phyloP scores from a whole-genome alignment of 2,888 invertebrate species.

The Opisthograptis luteolata region DNA sequence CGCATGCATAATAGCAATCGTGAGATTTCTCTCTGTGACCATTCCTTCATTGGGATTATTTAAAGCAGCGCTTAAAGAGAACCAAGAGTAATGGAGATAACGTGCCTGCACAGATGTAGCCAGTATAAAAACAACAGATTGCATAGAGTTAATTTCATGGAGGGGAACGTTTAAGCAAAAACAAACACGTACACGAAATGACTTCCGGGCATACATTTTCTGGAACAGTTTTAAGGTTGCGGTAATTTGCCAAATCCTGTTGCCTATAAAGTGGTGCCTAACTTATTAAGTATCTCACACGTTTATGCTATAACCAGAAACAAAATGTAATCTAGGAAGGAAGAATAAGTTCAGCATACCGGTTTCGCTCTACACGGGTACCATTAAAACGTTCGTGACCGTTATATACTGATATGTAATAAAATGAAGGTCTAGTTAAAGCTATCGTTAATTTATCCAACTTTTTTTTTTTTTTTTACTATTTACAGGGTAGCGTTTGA shows the following conservation, averaged over 20 bases:
- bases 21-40: slow-evolving; percentile 44
- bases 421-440: too few relatives aligned
- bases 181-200: slow-evolving; percentile 70
- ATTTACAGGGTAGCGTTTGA: too few relatives aligned
- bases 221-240: slow-evolving; percentile 61
- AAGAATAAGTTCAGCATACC: background rate
- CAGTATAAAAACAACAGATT: slow-evolving; percentile 60
- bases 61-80: slow-evolving; percentile 46
- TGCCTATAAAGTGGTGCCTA: slow-evolving; percentile 53
- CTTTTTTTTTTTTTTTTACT: too few relatives aligned
- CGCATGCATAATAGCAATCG: slow-evolving; percentile 62
- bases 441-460: too few relatives aligned
- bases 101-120: slow-evolving; percentile 60
- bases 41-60: slow-evolving; percentile 56
- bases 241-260: slow-evolving; percentile 65
- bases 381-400: slow-evolving; percentile 1
- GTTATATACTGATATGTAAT: too few relatives aligned
- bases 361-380: background rate
- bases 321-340: slow-evolving; percentile 8
- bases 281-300: slow-evolving; percentile 39
- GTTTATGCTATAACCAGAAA: slow-evolving; percentile 21
- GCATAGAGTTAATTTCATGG: slow-evolving; percentile 65
- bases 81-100: slow-evolving; percentile 61
- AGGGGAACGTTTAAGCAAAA: slow-evolving; percentile 61
- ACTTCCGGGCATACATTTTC: slow-evolving; percentile 64